These are phyloP conservation scores for Ramphastos sulfuratus DNA, from an alignment of 2,113 vertebrate species.

Conservation along the genomic window DNA sequence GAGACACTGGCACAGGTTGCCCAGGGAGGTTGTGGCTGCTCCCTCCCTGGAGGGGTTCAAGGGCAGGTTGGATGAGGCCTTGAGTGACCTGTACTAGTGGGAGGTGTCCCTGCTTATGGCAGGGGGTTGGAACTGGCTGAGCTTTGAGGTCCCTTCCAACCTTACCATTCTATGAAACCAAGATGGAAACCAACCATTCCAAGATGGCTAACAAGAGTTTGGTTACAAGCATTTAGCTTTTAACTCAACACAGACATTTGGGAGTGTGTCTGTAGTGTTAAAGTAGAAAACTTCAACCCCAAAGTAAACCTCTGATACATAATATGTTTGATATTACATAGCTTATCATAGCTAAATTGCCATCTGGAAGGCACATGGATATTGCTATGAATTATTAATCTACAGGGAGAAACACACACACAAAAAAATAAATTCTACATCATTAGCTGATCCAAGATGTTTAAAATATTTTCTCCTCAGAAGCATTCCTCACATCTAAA, in stretches of 20 bases:
- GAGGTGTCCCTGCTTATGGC: too few relatives aligned
- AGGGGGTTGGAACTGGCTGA: too few relatives aligned
- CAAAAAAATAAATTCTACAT: constrained; percentile 2
- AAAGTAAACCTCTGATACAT: not conserved
- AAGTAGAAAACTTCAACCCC: not conserved
- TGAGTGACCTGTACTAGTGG: too few relatives aligned
- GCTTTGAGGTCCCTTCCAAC: too few relatives aligned
- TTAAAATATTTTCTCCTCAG: constrained; percentile 40
- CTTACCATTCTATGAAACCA: not conserved
- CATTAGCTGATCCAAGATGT: constrained; percentile 7
- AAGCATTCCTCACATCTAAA: not conserved
- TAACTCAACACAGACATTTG: not conserved
- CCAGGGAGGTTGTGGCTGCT: too few relatives aligned
- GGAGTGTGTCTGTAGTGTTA: not conserved
- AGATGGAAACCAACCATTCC: not conserved
- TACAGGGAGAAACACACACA: constrained; percentile 30
- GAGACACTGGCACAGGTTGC: too few relatives aligned
- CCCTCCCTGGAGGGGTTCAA: too few relatives aligned
- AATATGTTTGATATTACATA: constrained; percentile 72
- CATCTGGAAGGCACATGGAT: constrained; percentile 80
- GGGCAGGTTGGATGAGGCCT: too few relatives aligned
- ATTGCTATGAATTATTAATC: constrained; percentile 81
- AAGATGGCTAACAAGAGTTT: not conserved
- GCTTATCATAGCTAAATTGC: constrained; percentile 69
- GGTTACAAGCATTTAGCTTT: not conserved